Evolutionary conservation across 2,888 invertebrate species (phyloP), one percentile per base, ranked within the genome.

Genomic region (Caradrina kadenii): DNA sequence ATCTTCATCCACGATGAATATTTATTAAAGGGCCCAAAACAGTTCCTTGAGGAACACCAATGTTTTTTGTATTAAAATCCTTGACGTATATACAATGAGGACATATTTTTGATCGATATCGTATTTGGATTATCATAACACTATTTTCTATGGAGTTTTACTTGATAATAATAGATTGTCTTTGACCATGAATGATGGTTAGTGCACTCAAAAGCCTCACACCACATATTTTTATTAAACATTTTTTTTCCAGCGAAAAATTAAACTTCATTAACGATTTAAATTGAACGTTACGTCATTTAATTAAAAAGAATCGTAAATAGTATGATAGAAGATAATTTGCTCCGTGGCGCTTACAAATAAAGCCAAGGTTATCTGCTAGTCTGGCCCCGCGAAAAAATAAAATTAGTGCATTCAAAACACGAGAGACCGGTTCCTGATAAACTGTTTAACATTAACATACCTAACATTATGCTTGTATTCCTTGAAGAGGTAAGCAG

Each of bases 291-390:
- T 82, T 81, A 81, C 83, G 63, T 69, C 73, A 83, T 59, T 58
- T 69, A 72, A 73, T 82, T 78, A 83, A 83, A 66, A 74, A 73
- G 19, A 69, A 35, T 73, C 72, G 66, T 79, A 79, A 79, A 81
- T 66, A 69, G 63, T 67, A 63, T 73, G 60, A 81, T 73, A 79
- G 73, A 79, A 59, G 84, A 83, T 82, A 82, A 83, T 83, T 78
- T 60, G 45, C 63, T 58, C 61, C 15, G 55, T 68, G 67, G 82
- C 67, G 66, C 76, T 82, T 75, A 60, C 65, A 66, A 78, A 80
- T 60, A 63, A 53, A 64, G 17, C 82, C 91, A 90, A 91, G 93
- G 91, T 89, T 87, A 89, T 83, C 82, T 39, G 77, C 73, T 73
- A 59, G 80, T 79, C 82, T 83, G 83, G 76, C 67, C 77, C 63